A percentile compares a stretch with the other conserved stretches of the same genome.
phyloP scores from a whole-genome alignment of 1,140 invertebrate species.

The Drosophila orosa region DNA sequence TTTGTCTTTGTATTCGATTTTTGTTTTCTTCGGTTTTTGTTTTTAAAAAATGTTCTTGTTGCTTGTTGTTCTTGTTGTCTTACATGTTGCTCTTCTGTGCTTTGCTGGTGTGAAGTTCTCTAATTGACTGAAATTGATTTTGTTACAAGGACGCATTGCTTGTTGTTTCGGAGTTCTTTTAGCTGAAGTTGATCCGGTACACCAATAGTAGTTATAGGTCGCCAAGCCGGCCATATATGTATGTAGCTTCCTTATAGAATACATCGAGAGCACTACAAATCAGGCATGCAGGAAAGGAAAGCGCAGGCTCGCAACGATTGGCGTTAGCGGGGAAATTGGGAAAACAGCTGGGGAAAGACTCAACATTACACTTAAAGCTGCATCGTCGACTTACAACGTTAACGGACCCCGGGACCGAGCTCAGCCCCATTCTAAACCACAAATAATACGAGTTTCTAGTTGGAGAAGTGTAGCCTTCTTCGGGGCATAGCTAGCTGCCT shows the following conservation, averaged over 20 bases:
- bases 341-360: constrained; percentile 62
- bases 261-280: constrained; percentile 59
- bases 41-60: constrained; percentile 60
- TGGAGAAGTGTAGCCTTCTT: constrained; percentile 18
- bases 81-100: constrained; percentile 27
- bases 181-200: constrained; percentile 64
- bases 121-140: constrained; percentile 83
- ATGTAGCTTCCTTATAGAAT: constrained; percentile 41
- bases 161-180: constrained; percentile 46
- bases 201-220: constrained; percentile 51
- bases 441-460: constrained; percentile 45
- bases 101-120: constrained; percentile 57
- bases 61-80: constrained; percentile 37
- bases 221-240: constrained; percentile 15
- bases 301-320: constrained; percentile 56
- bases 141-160: constrained; percentile 80
- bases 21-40: constrained; percentile 30
- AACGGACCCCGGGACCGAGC: constrained; percentile 23
- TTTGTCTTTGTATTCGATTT: constrained; percentile 38
- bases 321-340: constrained; percentile 62
- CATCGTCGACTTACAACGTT: constrained; percentile 47
- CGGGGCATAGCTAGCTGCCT: constrained; percentile 31
- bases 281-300: constrained; percentile 45
- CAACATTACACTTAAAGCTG: constrained; percentile 77
- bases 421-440: constrained; percentile 22